Conservation (phyloP, 1,140 invertebrate species). For the Helicoverpa armigera region DNA sequence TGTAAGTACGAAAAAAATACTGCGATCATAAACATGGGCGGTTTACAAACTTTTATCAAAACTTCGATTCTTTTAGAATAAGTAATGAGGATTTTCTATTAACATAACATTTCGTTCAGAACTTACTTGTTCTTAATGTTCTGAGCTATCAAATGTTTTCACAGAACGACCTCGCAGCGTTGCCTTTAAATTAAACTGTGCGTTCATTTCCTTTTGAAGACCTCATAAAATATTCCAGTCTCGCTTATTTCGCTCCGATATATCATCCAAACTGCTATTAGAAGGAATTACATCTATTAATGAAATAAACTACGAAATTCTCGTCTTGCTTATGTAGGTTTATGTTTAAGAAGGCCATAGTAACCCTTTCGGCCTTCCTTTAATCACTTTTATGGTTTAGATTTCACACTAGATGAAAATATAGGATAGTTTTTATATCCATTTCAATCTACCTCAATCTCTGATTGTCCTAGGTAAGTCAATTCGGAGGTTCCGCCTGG, state of each 20-base stretch:
- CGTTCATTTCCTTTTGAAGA: no score
- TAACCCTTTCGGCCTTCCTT: no score
- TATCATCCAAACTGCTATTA: no score
- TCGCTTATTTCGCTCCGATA: no score
- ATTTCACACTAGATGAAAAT: no score
- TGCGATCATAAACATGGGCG: constrained; percentile 5
- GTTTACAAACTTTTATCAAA: constrained; percentile 24
- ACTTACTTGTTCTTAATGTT: neutral
- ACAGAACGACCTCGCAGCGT: no score
- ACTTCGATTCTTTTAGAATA: constrained; percentile 26
- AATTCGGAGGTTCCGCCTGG: constrained; percentile 90
- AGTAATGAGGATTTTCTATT: constrained; percentile 13
- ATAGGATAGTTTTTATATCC: neutral
- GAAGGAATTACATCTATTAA: no score
- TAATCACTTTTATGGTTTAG: no score
- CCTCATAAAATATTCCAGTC: no score
- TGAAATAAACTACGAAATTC: neutral
- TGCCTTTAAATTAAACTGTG: no score
- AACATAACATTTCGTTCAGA: constrained; percentile 7
- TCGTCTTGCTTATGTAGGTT: neutral
- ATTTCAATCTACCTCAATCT: neutral
- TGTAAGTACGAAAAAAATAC: constrained; percentile 2
- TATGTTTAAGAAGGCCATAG: no score
- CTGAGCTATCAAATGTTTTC: neutral
- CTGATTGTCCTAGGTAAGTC: constrained; percentile 73